Evolutionary conservation across 2,113 vertebrate genomes (phyloP).

Genomic region (Nettapus auritus): DNA sequence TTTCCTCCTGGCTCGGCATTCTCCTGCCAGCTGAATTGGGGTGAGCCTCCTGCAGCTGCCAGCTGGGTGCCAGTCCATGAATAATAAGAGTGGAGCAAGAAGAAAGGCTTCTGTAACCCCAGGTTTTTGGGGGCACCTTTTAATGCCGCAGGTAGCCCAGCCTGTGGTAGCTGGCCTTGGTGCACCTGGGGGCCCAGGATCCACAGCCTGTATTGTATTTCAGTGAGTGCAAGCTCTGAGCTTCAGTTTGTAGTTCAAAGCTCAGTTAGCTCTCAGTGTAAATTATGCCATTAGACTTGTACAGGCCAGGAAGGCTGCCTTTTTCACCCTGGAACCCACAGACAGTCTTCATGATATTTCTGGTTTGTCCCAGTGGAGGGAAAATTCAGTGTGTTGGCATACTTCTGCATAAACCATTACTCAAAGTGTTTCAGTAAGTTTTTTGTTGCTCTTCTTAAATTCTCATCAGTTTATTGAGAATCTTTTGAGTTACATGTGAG

Average conservation of each 20-base stretch:
- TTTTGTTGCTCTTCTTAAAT: background rate
- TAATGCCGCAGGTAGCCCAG: background rate
- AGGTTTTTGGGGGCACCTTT: background rate
- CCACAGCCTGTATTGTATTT: background rate
- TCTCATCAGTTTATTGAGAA: background rate
- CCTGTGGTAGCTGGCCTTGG: background rate
- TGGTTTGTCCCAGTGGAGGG: background rate
- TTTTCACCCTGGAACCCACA: background rate
- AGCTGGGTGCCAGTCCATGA: background rate
- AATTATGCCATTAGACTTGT: background rate
- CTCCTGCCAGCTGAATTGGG: background rate
- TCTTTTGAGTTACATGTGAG: background rate
- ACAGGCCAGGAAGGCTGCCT: background rate
- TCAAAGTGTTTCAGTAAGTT: accelerated
- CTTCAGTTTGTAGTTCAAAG: background rate
- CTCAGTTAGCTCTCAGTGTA: accelerated
- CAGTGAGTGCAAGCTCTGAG: background rate
- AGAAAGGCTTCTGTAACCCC: background rate
- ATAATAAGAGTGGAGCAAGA: background rate
- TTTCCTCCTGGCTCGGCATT: background rate
- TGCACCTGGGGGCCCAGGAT: accelerated
- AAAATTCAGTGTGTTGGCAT: background rate
- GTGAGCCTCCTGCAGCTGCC: background rate
- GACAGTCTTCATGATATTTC: background rate
- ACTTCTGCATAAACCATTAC: background rate